Percentiles rank a stretch among this genome's conserved stretches.
Evolutionary conservation across 2,888 invertebrate species (phyloP).

Genomic region (Aromia moschata): DNA sequence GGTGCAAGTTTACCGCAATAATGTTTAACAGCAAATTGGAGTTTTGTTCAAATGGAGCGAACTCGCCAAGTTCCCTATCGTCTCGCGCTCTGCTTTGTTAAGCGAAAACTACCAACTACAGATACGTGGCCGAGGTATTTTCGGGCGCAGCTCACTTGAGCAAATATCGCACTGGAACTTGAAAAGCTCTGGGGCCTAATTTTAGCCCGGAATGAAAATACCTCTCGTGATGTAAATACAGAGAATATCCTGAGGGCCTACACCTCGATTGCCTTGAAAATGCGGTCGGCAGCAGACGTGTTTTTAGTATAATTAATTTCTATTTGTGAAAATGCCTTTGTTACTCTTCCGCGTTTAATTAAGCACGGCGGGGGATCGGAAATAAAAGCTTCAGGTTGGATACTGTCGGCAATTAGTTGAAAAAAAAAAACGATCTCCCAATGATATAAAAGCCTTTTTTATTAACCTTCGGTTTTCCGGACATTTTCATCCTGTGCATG

Average conservation of each 20-base stretch:
- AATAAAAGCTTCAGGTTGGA: no score
- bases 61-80: no score
- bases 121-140: conserved; percentile 10
- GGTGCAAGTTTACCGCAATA: no score
- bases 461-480: no score
- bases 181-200: conserved; percentile 21
- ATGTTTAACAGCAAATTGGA: no score
- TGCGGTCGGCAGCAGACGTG: not conserved
- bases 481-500: no score
- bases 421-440: no score
- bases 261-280: not conserved
- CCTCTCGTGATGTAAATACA: conserved; percentile 7
- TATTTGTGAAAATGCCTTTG: not conserved
- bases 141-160: conserved; percentile 5
- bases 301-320: conserved; percentile 7
- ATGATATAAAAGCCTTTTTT: no score
- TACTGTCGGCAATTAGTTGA: no score
- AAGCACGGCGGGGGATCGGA: not conserved
- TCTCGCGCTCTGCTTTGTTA: conserved; percentile 2
- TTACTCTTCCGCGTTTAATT: not conserved
- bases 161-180: conserved; percentile 16
- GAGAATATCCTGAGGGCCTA: conserved; percentile 2
- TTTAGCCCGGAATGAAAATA: conserved; percentile 7
- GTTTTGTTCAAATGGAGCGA: no score
- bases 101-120: conserved; percentile 8